Evolutionary conservation across 2,113 vertebrate species (phyloP), one percentile per base, ranked within the genome.

Genomic region (Redunca redunca): DNA sequence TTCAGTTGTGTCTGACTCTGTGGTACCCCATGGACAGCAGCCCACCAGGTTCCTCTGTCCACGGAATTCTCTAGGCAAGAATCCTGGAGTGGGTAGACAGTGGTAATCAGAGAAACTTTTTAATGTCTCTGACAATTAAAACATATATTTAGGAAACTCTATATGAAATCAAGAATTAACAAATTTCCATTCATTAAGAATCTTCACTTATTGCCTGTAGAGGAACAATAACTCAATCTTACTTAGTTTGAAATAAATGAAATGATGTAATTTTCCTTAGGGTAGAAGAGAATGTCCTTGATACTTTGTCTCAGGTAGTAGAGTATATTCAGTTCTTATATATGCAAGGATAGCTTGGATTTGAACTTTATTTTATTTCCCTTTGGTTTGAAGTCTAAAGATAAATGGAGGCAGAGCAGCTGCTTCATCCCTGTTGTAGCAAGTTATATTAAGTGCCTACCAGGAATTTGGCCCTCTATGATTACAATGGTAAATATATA

Each of bases 401-500:
- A 97, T 17, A 53, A 89, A 89, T 85, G 84, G 50, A 93, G 36
- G 30, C 62, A 78, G 25, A 96, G 80, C 52, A 95, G 43, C 94
- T 96, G 64, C 12, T 86, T 86, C 55, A 43, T 71, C 53, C n/a
- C 85, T 74, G 10, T 48, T 90, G 5, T 52, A 64, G 9, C 52
- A 96, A 17, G n/a, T 85, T 90, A 94, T 93, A 95, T 84, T 86
- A 84, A 97, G 21, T 88, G 28, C n/a, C 88, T 97, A 97, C 25
- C 17, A 96, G 43, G 88, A 97, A 90, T 85, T 16, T 91, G 46
- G 21, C 13, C 58, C 30, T 95, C 57, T 90, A 10, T 82, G 74
- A 97, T 95, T 97, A 91, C 46, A 84, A 25, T 93, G 62, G 90
- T 74, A 96, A 95, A 93, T 89, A 91, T 53, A 60, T 95, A 97